Base-by-base conservation (phyloP, 2,888 invertebrate species). In the Drosophila birchii region DNA sequence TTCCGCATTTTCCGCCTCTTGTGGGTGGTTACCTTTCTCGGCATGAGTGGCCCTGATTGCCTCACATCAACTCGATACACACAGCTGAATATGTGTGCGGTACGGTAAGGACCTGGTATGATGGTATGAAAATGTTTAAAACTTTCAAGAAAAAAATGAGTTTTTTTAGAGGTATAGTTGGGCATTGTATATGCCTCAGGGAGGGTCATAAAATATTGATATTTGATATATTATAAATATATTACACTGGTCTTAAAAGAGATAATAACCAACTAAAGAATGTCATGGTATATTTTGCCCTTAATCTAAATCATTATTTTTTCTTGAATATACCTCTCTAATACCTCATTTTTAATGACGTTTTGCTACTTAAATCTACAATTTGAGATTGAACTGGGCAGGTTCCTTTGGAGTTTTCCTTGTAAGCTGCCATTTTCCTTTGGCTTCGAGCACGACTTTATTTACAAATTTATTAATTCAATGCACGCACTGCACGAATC, bases 391-490 rank as follows among this genome's bases (percentile, higher is more conserved):
- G 1, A 16, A 51, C 20, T 51, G 20, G 2, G 9, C 51, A 51
- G 26, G 5, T 7, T 12, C 18, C 23, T 16, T 54, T 9, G 5
- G 12, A 26, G 29, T 38, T 11, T 23, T n/a, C 12, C 49, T 49
- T 71, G 59, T 44, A 23, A 20, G 34, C 45, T 63, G 23, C 18
- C 51, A 36, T 53, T 38, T 63, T 36, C n/a, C 56, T 39, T 45
- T 47, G 41, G 39, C 23, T 47, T n/a, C 49, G 36, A 51, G 53
- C 75, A 71, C 59, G 62, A 69, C 62, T 72, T 70, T 73, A 73
- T 73, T 79, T 76, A 77, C 69, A 78, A 78, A 87, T 79, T 88
- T 72, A 80, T 83, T 75, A 76, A 80, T 84, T 81, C 79, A 73
- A 63, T 75, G 78, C 81, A 82, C 84, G 80, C 90, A 80, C 78